Evolutionary conservation across 2,888 invertebrate genomes (phyloP), one percentile per base, ranked within the genome.

Genomic region (Caradrina clavipalpis): DNA sequence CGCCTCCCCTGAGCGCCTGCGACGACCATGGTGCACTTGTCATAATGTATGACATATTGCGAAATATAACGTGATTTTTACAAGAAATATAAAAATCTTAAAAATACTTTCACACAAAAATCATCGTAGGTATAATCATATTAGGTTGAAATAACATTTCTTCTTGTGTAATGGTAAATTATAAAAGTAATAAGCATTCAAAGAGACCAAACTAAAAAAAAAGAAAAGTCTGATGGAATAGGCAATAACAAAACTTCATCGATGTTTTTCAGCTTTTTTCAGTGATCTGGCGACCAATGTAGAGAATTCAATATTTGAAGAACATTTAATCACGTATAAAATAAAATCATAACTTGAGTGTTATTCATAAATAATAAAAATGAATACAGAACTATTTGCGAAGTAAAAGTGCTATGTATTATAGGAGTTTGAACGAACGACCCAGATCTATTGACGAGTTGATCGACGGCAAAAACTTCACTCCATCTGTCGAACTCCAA

Each of bases 381-480:
- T 62, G 50, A 66, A 80, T 76, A 78, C 77, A 81, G 82, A 92
- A 90, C 88, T 92, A 90, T 92, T 89, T 85, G 80, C 82, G 76
- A 90, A 94, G 95, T 95, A 95, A 95, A 95, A 95, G 95, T 94
- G 90, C 88, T 91, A 84, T 83, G 91, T 90, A 91, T 91, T 93
- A 92, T 92, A 88, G 89, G 87, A 88, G 91, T 89, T 90, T 87
- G 88, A 88, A 87, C 88, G 88, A 87, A 76, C 91, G 94, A 94
- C 95, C 95, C 86, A 94, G 91, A 90, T 95, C 89, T 89, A 89
- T 92, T 89, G 89, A 90, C 75, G 82, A 87, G 78, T 78, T 83
- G 87, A 88, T 88, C 88, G 87, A 78, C 73, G 80, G 88, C 90
- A 95, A 95, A 95, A 94, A 94, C 89, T 83, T 86, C 87, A 56